Evolutionary conservation across 2,113 vertebrate species (phyloP).

Genomic region (Megaptera novaeangliae): DNA sequence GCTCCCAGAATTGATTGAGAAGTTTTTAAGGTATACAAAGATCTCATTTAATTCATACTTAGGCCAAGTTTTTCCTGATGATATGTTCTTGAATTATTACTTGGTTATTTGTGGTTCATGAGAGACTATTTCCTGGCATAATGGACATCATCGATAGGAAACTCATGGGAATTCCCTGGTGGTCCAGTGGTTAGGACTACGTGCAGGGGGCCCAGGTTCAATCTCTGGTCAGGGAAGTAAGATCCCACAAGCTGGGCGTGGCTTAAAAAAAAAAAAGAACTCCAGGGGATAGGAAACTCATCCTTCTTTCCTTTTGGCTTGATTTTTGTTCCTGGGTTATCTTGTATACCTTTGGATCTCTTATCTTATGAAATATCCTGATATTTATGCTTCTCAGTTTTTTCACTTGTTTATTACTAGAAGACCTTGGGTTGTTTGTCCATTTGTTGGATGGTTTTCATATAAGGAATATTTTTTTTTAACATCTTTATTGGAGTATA

Average conservation of each 20-base stretch:
- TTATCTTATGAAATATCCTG: not conserved
- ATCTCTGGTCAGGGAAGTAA: not conserved
- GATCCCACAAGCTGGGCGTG: not conserved
- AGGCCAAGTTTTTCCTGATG: conserved; percentile 16
- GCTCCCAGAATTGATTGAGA: conserved; percentile 20
- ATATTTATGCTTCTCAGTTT: conserved; percentile 14
- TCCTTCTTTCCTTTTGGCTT: conserved; percentile 29
- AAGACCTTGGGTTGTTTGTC: not conserved
- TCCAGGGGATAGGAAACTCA: not conserved
- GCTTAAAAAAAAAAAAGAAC: not conserved
- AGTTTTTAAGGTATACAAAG: conserved; percentile 2
- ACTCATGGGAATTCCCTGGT: not conserved
- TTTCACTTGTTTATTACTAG: conserved; percentile 7
- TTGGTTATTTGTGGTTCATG: conserved; percentile 14
- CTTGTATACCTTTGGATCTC: not conserved
- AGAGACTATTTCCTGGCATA: not conserved
- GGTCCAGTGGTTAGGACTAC: not conserved
- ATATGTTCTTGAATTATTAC: conserved; percentile 28
- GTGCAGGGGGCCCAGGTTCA: not conserved
- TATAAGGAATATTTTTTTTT: not conserved
- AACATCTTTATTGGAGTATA: too few species aligned
- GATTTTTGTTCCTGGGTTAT: conserved; percentile 18
- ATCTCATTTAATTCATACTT: conserved; percentile 41
- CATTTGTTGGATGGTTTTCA: not conserved
- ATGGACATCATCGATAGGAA: not conserved